Percentiles rank a stretch among this genome's conserved stretches.
Evolutionary conservation across 1,140 invertebrate genomes (phyloP).

Genomic region (Lasioglossum baleicum): DNA sequence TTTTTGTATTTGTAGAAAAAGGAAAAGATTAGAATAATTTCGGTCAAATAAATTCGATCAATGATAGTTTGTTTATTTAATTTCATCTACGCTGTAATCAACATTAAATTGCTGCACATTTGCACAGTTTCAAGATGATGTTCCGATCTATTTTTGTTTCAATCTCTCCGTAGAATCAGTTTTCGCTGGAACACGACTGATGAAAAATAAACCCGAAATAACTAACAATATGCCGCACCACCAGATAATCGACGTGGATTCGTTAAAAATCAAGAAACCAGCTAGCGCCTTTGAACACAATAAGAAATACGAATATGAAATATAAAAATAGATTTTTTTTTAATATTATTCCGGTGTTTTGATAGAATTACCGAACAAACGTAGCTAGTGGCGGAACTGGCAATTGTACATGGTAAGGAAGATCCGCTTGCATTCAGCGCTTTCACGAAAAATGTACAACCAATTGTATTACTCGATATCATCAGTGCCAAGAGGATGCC

Average conservation of each 20-base stretch:
- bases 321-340: neutral
- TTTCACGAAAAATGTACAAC: constrained; percentile 83
- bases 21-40: neutral
- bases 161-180: constrained; percentile 46
- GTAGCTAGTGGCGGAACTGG: constrained; percentile 83
- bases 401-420: constrained; percentile 82
- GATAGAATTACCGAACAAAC: constrained; percentile 81
- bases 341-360: constrained; percentile 7
- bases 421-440: constrained; percentile 81
- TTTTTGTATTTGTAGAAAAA: neutral
- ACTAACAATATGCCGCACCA: constrained; percentile 81
- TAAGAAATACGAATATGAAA: neutral
- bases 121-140: neutral
- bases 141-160: constrained; percentile 59
- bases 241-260: constrained; percentile 79
- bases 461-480: constrained; percentile 82
- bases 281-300: constrained; percentile 76
- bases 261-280: constrained; percentile 80
- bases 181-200: constrained; percentile 65
- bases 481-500: constrained; percentile 78
- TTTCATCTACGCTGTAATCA: no score
- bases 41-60: neutral
- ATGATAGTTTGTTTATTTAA: no score
- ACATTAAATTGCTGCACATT: no score
- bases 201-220: constrained; percentile 79